Percentiles rank a stretch among this genome's conserved stretches.
Evolutionary conservation across 2,888 invertebrate genomes (phyloP).

Genomic region (Boloria selene): DNA sequence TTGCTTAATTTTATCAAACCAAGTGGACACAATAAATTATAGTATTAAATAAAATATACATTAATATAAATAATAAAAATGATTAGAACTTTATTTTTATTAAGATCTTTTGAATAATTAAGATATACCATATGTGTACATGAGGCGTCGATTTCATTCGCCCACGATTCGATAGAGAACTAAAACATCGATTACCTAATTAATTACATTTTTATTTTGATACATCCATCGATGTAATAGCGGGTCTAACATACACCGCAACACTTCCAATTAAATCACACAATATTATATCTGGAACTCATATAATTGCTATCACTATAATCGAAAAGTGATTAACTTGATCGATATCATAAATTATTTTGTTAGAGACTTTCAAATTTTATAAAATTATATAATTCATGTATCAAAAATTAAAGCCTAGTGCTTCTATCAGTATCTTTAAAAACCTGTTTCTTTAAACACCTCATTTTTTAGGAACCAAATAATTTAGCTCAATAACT

Average conservation of each 20-base stretch:
- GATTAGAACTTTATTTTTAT: no score
- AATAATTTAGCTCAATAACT: neutral
- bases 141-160: constrained; percentile 37
- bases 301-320: constrained; percentile 12
- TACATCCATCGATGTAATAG: constrained; percentile 38
- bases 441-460: constrained; percentile 7
- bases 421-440: neutral
- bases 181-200: constrained; percentile 56
- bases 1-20: no score
- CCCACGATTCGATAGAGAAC: constrained; percentile 48
- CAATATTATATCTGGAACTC: constrained; percentile 12
- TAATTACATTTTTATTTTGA: constrained; percentile 50
- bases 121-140: constrained; percentile 26
- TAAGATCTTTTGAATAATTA: neutral
- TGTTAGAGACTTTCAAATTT: constrained; percentile 21
- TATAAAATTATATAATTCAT: constrained; percentile 19
- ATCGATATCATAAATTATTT: constrained; percentile 26
- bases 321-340: constrained; percentile 18
- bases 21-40: no score
- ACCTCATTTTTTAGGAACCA: neutral
- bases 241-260: constrained; percentile 32
- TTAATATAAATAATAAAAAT: no score
- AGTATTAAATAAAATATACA: no score
- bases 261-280: constrained; percentile 33
- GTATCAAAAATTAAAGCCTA: constrained; percentile 1